Conservation (phyloP, 2,797 vertebrate genomes). For the Xiphophorus birchmanni region DNA sequence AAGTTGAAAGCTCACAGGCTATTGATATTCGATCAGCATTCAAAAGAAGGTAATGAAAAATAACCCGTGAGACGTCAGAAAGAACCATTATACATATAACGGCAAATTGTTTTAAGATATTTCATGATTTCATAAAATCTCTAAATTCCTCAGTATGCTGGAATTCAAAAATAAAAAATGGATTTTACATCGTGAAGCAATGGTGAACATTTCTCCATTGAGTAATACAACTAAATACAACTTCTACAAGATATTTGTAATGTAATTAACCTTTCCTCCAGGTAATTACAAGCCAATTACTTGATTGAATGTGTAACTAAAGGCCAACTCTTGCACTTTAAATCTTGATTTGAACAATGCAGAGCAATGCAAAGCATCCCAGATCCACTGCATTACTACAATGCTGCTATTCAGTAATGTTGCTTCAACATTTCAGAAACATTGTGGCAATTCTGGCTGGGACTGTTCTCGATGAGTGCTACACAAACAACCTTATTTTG, state of each 20-base stretch:
- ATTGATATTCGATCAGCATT: slow-evolving; percentile 99
- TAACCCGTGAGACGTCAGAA: slow-evolving; percentile 12
- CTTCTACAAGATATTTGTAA: slow-evolving; percentile 69
- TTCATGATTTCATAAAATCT: neutral
- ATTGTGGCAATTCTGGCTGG: slow-evolving; percentile 71
- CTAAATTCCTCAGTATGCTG: neutral
- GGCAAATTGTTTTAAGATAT: neutral
- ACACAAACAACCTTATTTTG: slow-evolving; percentile 79
- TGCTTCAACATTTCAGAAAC: slow-evolving; percentile 69
- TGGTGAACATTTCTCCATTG: slow-evolving; percentile 43
- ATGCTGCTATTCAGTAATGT: slow-evolving; percentile 77
- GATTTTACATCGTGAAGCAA: slow-evolving; percentile 33
- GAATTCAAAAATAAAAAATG: slow-evolving; percentile 20
- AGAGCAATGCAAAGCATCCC: slow-evolving; percentile 86
- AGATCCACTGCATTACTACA: slow-evolving; percentile 55
- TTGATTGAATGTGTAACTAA: slow-evolving; percentile 58
- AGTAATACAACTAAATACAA: slow-evolving; percentile 44
- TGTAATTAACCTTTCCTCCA: slow-evolving; percentile 72
- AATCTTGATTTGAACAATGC: slow-evolving; percentile 77
- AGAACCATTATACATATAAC: neutral
- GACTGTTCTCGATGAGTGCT: slow-evolving; percentile 56
- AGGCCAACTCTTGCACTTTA: slow-evolving; percentile 78
- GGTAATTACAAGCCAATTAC: slow-evolving; percentile 72
- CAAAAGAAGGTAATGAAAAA: slow-evolving; percentile 95
- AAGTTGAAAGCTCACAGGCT: slow-evolving; percentile 80